phyloP scores from a whole-genome alignment of 2,113 vertebrate genomes.

The Accipiter virgatus region DNA sequence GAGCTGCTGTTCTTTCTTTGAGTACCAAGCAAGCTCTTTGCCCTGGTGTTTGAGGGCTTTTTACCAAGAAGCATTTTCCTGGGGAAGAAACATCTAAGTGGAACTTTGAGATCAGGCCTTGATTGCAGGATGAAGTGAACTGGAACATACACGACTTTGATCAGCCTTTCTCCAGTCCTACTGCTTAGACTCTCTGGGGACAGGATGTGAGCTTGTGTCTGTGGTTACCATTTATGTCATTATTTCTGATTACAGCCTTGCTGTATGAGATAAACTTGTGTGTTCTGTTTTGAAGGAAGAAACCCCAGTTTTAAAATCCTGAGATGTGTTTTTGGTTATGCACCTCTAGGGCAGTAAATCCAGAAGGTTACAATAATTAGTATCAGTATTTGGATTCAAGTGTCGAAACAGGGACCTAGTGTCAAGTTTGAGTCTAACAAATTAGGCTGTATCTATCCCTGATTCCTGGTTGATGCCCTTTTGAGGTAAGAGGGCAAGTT shows the following conservation, averaged over 20 bases:
- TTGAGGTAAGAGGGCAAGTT: background rate
- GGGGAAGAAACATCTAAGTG: background rate
- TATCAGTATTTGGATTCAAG: background rate
- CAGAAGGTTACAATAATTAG: background rate
- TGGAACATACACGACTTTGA: background rate
- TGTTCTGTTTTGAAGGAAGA: background rate
- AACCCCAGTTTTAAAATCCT: background rate
- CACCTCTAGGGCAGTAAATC: background rate
- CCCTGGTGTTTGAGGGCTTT: background rate
- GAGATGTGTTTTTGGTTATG: background rate
- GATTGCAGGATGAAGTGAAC: background rate
- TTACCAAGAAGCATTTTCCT: background rate
- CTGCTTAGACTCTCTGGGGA: background rate
- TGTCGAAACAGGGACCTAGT: background rate
- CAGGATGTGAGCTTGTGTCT: background rate
- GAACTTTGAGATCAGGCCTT: background rate
- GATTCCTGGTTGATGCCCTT: background rate
- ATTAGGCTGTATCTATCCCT: background rate
- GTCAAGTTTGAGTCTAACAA: background rate
- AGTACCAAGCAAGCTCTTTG: background rate
- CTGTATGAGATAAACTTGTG: background rate
- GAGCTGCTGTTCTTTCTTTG: background rate
- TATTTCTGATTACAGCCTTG: background rate
- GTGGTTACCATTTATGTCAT: background rate
- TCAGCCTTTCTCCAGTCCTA: background rate